A percentile compares a stretch with the other conserved stretches of the same genome.
Conservation (phyloP, 2,888 invertebrate species). For the Himalopsyche tibetana region DNA sequence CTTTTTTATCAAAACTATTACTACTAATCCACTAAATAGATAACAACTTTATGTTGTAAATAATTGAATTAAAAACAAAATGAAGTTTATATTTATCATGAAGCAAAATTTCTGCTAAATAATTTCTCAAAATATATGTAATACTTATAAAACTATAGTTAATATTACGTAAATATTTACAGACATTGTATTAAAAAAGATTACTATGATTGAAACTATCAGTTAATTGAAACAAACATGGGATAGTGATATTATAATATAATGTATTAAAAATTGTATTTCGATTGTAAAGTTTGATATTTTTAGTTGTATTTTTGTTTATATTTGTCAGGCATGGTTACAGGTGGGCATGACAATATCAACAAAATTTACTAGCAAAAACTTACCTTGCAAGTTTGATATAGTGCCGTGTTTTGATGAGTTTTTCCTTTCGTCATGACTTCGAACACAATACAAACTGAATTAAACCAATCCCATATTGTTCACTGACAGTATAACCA, state of each 20-base stretch:
- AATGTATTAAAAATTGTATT: too few species aligned
- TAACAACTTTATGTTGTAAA: too few species aligned
- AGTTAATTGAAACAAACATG: not conserved
- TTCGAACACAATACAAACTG: constrained; percentile 64
- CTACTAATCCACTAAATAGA: too few species aligned
- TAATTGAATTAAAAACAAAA: too few species aligned
- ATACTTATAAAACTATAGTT: too few species aligned
- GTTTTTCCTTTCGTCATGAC: constrained; percentile 79
- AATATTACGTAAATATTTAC: too few species aligned
- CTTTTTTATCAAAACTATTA: too few species aligned
- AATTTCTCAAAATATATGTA: too few species aligned
- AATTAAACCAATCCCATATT: constrained; percentile 51
- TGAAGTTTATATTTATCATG: too few species aligned
- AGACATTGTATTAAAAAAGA: not conserved
- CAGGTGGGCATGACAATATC: constrained; percentile 59
- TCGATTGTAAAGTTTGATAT: too few species aligned
- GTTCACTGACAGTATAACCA: constrained; percentile 35
- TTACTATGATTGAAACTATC: not conserved
- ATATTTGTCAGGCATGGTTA: constrained; percentile 27
- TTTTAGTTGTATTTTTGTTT: not conserved
- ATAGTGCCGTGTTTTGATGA: constrained; percentile 80
- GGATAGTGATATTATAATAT: not conserved
- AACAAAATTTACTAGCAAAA: constrained; percentile 64
- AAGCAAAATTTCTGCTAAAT: too few species aligned
- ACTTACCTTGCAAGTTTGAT: constrained; percentile 86